These are phyloP conservation scores for Boloria selene DNA, from an alignment of 2,888 invertebrate species.

Conservation along the genomic window DNA sequence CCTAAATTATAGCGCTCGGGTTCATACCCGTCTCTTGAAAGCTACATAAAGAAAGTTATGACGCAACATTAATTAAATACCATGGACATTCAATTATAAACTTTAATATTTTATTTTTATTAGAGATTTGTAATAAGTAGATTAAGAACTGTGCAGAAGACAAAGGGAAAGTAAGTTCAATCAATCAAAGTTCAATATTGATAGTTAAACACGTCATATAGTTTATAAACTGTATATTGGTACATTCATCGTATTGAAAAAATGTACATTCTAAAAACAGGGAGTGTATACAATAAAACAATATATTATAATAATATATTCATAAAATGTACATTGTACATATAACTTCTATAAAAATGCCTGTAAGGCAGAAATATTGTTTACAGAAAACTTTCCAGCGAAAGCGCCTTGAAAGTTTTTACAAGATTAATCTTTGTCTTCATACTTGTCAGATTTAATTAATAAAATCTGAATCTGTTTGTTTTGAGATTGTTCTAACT, in stretches of 20 bases:
- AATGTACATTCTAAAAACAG: too few relatives aligned
- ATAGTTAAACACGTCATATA: neutral
- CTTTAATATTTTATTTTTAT: conserved; percentile 6
- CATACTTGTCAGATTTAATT: neutral
- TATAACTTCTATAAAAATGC: too few relatives aligned
- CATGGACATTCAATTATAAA: neutral
- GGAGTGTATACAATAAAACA: too few relatives aligned
- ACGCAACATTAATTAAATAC: neutral
- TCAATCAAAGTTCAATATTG: too few relatives aligned
- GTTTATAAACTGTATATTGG: too few relatives aligned
- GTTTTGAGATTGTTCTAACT: neutral
- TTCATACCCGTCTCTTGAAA: conserved; percentile 8
- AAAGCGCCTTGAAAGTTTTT: neutral
- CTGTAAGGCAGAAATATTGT: too few relatives aligned
- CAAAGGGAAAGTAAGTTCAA: too few relatives aligned
- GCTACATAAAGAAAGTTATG: conserved; percentile 6
- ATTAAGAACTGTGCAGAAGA: conserved; percentile 1
- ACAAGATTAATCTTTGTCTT: neutral
- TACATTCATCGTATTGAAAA: too few relatives aligned
- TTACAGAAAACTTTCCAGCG: too few relatives aligned
- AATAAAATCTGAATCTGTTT: neutral
- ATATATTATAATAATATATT: too few relatives aligned
- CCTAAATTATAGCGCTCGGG: conserved; percentile 11
- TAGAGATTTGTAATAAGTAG: neutral
- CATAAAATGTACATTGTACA: too few relatives aligned